Percentiles rank a stretch among this genome's conserved stretches.
Conservation (phyloP, 1,140 invertebrate species). For the Drosophila subpulchrella region DNA sequence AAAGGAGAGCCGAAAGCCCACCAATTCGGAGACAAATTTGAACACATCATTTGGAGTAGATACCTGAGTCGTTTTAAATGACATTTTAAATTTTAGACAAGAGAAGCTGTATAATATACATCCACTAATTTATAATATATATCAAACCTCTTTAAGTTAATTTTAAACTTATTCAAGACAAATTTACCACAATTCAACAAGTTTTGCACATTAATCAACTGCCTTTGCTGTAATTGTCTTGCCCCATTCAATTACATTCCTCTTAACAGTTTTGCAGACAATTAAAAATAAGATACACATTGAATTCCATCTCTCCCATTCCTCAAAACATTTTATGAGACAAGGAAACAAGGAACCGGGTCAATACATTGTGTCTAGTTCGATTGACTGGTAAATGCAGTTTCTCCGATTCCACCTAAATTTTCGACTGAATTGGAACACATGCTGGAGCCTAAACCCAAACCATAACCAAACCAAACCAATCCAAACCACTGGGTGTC, state of each 20-base stretch:
- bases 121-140: not conserved
- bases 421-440: constrained; percentile 20
- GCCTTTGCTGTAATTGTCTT: not conserved
- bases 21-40: constrained; percentile 19
- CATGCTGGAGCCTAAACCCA: constrained; percentile 13
- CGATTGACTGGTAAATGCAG: constrained; percentile 33
- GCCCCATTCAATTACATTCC: constrained; percentile 6
- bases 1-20: constrained; percentile 12
- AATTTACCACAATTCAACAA: not conserved
- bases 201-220: not conserved
- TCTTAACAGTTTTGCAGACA: constrained; percentile 5
- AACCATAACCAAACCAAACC: constrained; percentile 8
- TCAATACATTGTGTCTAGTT: constrained; percentile 24
- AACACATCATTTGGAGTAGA: constrained; percentile 18
- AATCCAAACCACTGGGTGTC: constrained; percentile 13
- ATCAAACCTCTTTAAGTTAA: not conserved
- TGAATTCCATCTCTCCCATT: constrained; percentile 13
- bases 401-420: constrained; percentile 7
- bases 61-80: not conserved
- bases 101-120: not conserved
- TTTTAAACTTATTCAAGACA: not conserved
- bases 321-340: constrained; percentile 17
- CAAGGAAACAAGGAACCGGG: constrained; percentile 8
- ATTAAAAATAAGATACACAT: constrained; percentile 27
- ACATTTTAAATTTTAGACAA: not conserved